Evolutionary conservation across 2,888 invertebrate species (phyloP), one percentile per base, ranked within the genome.

Genomic region (Cosmopolites sordidus): DNA sequence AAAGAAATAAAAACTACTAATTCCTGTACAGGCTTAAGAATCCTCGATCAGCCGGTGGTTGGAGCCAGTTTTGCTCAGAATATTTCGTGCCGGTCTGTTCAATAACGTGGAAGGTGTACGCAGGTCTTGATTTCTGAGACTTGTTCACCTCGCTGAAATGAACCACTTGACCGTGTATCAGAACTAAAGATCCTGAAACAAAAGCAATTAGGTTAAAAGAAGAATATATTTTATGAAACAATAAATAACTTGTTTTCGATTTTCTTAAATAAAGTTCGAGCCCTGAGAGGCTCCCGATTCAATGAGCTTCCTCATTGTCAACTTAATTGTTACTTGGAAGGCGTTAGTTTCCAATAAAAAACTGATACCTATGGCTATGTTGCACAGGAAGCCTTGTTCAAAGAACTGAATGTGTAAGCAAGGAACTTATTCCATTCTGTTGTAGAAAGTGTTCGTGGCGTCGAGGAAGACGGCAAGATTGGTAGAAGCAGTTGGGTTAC

Each of bases 81-180:
- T 89, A 98, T 49, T 79, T 76, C 22, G 87, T 86, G 52, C 84
- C 76, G 14, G 83, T 76, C 58, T 81, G 83, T 72, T 99, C 98
- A 51, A 91, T 80, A 0, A 95, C 82, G 72, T 99, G 98, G 75
- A 97, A 96, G 4, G 96, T 95, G 75, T 98, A 99, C 1, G 92
- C 93, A 66, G 93, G 91, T 27, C 98, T 83, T n/a, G 92, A 87
- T 58, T 82, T 80, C 1, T 79, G 70, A 0, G 95, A 95, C 54
- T 79, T 84, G 73, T 99, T 99, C 6, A 79, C 77, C 46, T 89
- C 89, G 67, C 96, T 97, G 69, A 87, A 89, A 73, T 99, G 98
- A 0, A 97, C 89, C 0, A 96, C 92, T 68, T 89, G 84, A 0
- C 96, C 96, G 69, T 98, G 90, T 56, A 99, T 87, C 33, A 98